Conservation (phyloP, 2,113 vertebrate species). For the Drymodes brunneopygia region DNA sequence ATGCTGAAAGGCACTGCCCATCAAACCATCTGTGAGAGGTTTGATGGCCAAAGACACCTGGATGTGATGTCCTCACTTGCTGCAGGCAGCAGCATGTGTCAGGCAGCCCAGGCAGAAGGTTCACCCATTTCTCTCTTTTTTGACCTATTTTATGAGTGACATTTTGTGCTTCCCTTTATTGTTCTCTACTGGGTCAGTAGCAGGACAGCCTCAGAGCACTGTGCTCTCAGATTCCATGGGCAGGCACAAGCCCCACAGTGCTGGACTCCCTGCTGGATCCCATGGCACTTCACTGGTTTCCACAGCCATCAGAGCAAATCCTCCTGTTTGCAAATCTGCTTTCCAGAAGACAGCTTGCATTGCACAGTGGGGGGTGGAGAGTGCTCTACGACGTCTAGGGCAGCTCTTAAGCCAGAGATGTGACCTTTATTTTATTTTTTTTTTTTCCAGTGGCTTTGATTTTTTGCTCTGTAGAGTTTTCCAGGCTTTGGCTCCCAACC, state of each 20-base stretch:
- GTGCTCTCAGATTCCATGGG: neutral
- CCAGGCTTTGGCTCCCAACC: neutral
- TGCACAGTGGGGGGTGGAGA: neutral
- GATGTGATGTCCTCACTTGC: accelerated
- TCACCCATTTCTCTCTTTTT: neutral
- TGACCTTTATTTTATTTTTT: neutral
- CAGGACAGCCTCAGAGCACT: neutral
- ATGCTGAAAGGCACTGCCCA: neutral
- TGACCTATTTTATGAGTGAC: neutral
- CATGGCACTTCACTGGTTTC: neutral
- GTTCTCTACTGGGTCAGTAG: neutral
- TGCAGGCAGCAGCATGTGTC: accelerated
- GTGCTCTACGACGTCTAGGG: neutral
- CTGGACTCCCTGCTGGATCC: neutral
- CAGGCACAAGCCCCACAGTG: neutral
- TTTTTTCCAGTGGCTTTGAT: neutral
- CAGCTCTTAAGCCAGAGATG: neutral
- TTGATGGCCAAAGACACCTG: neutral
- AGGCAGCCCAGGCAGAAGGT: neutral
- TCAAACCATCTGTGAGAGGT: neutral
- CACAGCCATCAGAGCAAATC: neutral
- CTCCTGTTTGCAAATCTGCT: neutral
- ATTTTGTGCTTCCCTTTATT: neutral
- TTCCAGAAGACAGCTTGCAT: neutral
- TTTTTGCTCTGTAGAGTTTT: neutral